Evolutionary conservation across 2,113 vertebrate genomes (phyloP).

Genomic region (Tricholaema leucomelas): DNA sequence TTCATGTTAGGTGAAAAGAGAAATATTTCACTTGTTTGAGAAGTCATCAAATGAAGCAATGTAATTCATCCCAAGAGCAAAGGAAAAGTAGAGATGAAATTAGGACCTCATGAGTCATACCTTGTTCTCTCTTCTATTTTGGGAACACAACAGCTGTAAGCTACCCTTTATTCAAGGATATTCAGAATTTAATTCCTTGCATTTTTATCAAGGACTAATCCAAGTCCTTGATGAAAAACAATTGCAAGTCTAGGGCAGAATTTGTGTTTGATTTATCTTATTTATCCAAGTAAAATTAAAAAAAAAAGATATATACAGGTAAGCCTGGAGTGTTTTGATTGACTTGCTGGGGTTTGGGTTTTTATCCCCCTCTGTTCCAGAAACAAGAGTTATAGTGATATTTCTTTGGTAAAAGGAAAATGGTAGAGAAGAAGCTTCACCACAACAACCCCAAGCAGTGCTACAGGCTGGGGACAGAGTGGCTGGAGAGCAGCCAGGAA

Average conservation of each 20-base stretch:
- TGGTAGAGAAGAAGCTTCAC: not conserved
- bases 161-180: slow-evolving; percentile 21
- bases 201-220: slow-evolving; percentile 9
- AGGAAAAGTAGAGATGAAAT: slow-evolving; percentile 20
- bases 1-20: not conserved
- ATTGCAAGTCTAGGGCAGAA: not conserved
- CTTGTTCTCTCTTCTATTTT: slow-evolving; percentile 20
- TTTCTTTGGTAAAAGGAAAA: not conserved
- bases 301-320: rapidly evolving
- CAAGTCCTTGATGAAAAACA: not conserved
- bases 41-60: slow-evolving; percentile 11
- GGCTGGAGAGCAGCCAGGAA: no score
- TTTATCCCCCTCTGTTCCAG: not conserved
- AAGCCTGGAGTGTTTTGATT: not conserved
- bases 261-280: not conserved
- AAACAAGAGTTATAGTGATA: not conserved
- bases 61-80: not conserved
- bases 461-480: no score
- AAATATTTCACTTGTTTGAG: not conserved
- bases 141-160: slow-evolving; percentile 9
- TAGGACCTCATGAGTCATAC: slow-evolving; percentile 22
- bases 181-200: not conserved
- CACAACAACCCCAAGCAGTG: no score
- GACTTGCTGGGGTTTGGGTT: not conserved
- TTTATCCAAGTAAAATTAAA: not conserved